Base-by-base conservation (phyloP, 2,888 invertebrate species). In the Ptilodon capucinus region DNA sequence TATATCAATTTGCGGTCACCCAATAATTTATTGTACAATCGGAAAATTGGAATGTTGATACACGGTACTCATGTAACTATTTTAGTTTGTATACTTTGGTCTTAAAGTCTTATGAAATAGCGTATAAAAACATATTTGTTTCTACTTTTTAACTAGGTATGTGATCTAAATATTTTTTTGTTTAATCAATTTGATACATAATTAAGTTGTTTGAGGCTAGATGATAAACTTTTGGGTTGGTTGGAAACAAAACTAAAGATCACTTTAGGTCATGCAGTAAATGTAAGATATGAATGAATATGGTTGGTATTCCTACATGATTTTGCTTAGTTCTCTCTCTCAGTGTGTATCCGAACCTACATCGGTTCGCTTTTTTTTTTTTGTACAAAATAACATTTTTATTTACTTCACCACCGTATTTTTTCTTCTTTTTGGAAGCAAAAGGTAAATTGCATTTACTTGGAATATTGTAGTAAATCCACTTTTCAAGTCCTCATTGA, bases 1-100 rank as follows among this genome's bases (percentile, higher is more conserved):
- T 45, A 52, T 60, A 51, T 38, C 43, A 46, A 46, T 57, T 54
- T 54, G 42, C 38, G 13, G 44, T 42, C 45, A 28, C 32, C 43
- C 40, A 48, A 41, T 47, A 38, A 43, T 13, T 19, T 5, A 38
- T 38, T 38, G 19, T 18, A 19, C 19, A 38, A 18, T 19, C 38
- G 3, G 16, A 35, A 16, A 35, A 35, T 17, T 3, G 11, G 8
- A 9, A 35, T 17, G 35, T 16, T 35, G 1, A 17, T 9, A 17
- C 9, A 17, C 3, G 4, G 11, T 36, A 17, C 11, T 36, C 11
- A 18, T 18, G 5, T n/a, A n/a, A n/a, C n/a, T n/a, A n/a, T n/a
- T n/a, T n/a, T n/a, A n/a, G n/a, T n/a, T n/a, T n/a, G n/a, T n/a
- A n/a, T n/a, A n/a, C n/a, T n/a, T n/a, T n/a, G n/a, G n/a, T n/a